phyloP scores from a whole-genome alignment of 2,797 vertebrate species.

The Cossypha polioptera region DNA sequence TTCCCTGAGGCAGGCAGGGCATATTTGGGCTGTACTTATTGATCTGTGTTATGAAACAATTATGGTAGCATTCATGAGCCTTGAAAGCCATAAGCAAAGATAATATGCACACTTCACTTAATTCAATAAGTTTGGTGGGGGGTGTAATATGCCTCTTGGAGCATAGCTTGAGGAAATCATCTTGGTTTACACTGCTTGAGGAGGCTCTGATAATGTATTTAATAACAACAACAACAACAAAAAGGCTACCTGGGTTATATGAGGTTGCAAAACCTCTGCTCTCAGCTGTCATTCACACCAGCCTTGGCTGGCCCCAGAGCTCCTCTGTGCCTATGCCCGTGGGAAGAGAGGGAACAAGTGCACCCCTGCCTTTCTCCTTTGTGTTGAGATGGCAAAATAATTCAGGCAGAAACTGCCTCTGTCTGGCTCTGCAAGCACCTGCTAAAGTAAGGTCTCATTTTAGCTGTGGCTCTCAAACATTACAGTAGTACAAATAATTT shows the following conservation, averaged over 20 bases:
- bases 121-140: not conserved
- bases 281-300: not conserved
- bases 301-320: not conserved
- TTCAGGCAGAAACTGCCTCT: not conserved
- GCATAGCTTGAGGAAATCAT: not conserved
- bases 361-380: not conserved
- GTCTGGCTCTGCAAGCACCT: not conserved
- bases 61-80: not conserved
- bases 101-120: not conserved
- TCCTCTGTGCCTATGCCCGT: not conserved
- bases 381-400: not conserved
- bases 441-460: not conserved
- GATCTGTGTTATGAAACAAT: conserved; percentile 36
- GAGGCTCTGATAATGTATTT: not conserved
- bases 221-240: not conserved
- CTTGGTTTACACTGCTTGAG: not conserved
- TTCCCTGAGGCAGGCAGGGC: not conserved
- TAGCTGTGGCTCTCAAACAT: not conserved
- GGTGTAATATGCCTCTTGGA: not conserved
- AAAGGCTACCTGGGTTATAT: not conserved
- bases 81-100: conserved; percentile 24
- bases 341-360: not conserved
- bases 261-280: not conserved
- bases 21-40: conserved; percentile 15
- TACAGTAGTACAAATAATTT: conserved; percentile 24